These are phyloP conservation scores for Drosophila bocqueti DNA, from an alignment of 1,140 invertebrate species.

Conservation along the genomic window DNA sequence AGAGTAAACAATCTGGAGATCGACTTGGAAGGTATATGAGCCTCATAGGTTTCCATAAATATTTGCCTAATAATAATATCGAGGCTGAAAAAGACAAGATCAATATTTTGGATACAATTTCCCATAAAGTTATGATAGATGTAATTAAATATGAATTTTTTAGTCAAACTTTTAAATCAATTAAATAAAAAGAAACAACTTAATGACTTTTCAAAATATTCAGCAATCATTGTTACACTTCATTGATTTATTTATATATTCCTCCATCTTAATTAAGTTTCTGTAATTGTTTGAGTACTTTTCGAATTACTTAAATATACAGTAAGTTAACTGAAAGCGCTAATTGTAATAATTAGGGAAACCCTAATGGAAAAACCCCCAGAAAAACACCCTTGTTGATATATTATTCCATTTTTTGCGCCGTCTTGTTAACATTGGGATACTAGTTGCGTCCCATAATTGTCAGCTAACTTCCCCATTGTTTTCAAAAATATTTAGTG, in stretches of 20 bases:
- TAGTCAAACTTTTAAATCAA: not conserved
- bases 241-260: not conserved
- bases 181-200: not conserved
- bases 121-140: not conserved
- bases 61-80: not conserved
- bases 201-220: no score
- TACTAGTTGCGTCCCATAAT: conserved; percentile 1
- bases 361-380: not conserved
- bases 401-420: not conserved
- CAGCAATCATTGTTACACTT: not conserved
- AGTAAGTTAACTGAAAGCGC: not conserved
- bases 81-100: not conserved
- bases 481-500: conserved; percentile 23
- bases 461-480: not conserved
- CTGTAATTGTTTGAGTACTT: not conserved
- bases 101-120: not conserved
- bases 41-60: not conserved
- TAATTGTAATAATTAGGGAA: conserved; percentile 7
- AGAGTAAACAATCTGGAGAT: not conserved
- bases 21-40: not conserved
- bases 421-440: not conserved
- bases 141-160: not conserved
- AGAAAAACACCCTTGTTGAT: not conserved
- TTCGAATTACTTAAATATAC: not conserved
- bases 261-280: conserved; percentile 4